Percentiles rank a stretch among this genome's conserved stretches.
Evolutionary conservation across 2,797 vertebrate genomes (phyloP).

Genomic region (Semotilus atromaculatus): DNA sequence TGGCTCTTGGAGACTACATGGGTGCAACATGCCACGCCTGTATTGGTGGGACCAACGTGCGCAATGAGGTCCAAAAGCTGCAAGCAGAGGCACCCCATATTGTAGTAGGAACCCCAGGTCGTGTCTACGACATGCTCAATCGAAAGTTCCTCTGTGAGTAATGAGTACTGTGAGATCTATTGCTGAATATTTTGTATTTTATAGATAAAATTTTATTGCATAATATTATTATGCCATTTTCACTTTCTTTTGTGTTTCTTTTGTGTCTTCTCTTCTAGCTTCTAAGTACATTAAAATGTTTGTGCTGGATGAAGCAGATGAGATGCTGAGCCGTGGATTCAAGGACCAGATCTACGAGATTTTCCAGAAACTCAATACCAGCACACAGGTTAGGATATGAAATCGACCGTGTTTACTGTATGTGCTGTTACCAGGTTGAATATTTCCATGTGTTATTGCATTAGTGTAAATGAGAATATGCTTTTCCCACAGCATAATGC

Average conservation of each 20-base stretch:
- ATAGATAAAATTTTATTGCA: neutral
- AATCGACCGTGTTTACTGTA: neutral
- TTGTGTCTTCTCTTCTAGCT: conserved; percentile 65
- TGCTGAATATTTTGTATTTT: neutral
- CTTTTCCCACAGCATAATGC: neutral
- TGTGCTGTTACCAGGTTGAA: neutral
- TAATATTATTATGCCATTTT: neutral
- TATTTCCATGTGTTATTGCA: neutral
- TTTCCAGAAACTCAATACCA: conserved; percentile 81
- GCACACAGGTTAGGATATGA: conserved; percentile 74
- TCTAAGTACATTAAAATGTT: conserved; percentile 84
- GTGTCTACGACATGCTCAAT: conserved; percentile 89
- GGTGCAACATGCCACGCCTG: conserved; percentile 89
- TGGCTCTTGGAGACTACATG: conserved; percentile 92
- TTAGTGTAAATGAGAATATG: neutral
- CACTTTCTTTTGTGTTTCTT: neutral
- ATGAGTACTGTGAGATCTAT: neutral
- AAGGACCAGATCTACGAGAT: conserved; percentile 87
- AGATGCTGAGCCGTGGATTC: conserved; percentile 84
- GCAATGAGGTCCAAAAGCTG: conserved; percentile 85
- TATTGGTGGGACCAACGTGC: conserved; percentile 89
- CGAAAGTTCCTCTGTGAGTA: conserved; percentile 85
- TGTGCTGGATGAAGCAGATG: conserved; percentile 82
- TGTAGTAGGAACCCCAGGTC: conserved; percentile 88
- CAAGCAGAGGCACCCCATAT: conserved; percentile 87